These are phyloP conservation scores for Cirrhinus molitorella DNA, from an alignment of 2,797 vertebrate genomes.

Conservation along the genomic window DNA sequence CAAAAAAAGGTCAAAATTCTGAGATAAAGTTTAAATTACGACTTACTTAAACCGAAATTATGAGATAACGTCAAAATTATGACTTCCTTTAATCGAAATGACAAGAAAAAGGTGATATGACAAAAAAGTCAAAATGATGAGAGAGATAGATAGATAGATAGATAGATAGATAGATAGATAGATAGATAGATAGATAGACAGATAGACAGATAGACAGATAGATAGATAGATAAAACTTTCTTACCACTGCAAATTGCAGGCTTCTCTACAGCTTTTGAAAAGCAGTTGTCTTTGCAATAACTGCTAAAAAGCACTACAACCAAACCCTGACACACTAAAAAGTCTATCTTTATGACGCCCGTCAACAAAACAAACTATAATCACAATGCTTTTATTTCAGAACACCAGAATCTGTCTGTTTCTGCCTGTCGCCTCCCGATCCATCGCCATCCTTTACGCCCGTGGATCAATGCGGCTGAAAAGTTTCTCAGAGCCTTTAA, in stretches of 20 bases:
- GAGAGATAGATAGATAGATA: background rate
- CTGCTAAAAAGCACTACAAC: background rate
- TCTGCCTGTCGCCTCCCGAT: background rate
- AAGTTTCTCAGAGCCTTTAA: constrained; percentile 37
- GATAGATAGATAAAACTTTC: too few species aligned
- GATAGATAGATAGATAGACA: too few species aligned
- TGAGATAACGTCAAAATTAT: too few species aligned
- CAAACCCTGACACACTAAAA: background rate
- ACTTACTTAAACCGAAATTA: too few species aligned
- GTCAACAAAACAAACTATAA: background rate
- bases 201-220: too few species aligned
- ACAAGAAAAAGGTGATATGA: too few species aligned
- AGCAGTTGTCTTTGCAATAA: background rate
- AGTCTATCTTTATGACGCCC: background rate
- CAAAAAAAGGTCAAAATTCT: too few species aligned
- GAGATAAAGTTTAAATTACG: too few species aligned
- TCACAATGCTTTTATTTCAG: background rate
- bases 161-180: too few species aligned
- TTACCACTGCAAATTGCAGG: background rate
- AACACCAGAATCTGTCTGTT: background rate
- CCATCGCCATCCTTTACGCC: background rate
- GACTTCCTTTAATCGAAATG: too few species aligned
- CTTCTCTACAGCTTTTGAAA: background rate
- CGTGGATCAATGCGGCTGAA: constrained; percentile 17
- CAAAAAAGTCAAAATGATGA: too few species aligned